Evolutionary conservation across 2,797 vertebrate genomes (phyloP), one percentile per base, ranked within the genome.

Genomic region (Coracias cyanogaster): DNA sequence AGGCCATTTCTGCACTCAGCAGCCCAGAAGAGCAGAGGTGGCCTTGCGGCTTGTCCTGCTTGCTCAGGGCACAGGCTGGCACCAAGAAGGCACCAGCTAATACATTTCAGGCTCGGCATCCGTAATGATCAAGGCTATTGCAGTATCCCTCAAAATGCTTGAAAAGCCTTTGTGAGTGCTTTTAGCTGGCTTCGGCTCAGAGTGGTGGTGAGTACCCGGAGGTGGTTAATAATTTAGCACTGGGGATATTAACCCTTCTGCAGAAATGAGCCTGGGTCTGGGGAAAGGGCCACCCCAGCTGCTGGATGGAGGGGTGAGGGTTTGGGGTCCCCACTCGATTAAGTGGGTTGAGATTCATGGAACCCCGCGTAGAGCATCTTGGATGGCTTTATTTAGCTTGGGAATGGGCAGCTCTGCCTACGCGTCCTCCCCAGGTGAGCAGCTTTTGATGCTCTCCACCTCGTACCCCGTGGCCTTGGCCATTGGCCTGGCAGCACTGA

Each of bases 41-140:
- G 17, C 24, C 12, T 0, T 5, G n/a, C 1, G 7, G 33, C 66
- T 86, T 25, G 0, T 70, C 62, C 77, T 33, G 17, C 62, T 45
- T 29, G 12, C 57, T 26, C 29, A 43, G 24, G 15, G 33, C 33
- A 15, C 21, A 39, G 62, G 4, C 35, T 51, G 89, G 69, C 52
- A 17, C 37, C 1, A 4, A 31, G 72, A 20, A 31, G 29, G 21
- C 61, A n/a, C 21, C 86, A 29, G 71, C 41, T 48, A 24, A 18
- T 10, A 0, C 55, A 13, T 28, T 9, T 26, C 74, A 45, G 24
- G 22, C 55, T 1, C 54, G 1, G 20, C 48, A 39, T 8, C 74
- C 2, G 0, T 29, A 7, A 2, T 2, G 17, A 28, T 26, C 12
- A 15, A 18, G 29, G 73, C 16, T 51, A 0, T 9, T 29, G 71